Evolutionary conservation across 23 tunicate species (phyloP).

Genomic region (Corella eumyota): DNA sequence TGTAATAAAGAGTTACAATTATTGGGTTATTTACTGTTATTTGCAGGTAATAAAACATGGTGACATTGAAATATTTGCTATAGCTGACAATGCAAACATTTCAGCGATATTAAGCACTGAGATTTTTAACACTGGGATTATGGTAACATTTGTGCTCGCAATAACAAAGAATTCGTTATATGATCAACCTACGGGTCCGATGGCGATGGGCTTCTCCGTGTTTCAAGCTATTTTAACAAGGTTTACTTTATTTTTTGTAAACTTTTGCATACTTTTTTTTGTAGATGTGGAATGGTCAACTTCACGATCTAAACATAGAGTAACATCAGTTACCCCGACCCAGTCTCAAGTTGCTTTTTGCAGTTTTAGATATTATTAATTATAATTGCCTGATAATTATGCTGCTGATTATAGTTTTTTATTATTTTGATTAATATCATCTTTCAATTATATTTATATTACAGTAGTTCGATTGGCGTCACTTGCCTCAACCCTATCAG

Average conservation of each 20-base stretch:
- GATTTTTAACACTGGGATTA: conserved; percentile 51
- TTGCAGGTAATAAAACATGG: conserved; percentile 13
- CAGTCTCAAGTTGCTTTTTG: too few relatives aligned
- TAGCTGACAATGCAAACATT: conserved; percentile 9
- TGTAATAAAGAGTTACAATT: too few relatives aligned
- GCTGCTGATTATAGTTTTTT: too few relatives aligned
- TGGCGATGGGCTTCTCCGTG: conserved; percentile 79
- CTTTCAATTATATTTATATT: background rate
- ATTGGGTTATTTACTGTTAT: too few relatives aligned
- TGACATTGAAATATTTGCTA: conserved; percentile 3
- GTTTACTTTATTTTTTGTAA: too few relatives aligned
- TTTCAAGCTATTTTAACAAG: conserved; percentile 75
- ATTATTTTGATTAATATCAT: too few relatives aligned
- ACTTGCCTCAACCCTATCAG: conserved; percentile 56
- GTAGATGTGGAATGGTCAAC: too few relatives aligned
- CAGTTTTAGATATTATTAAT: too few relatives aligned
- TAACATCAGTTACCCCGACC: too few relatives aligned
- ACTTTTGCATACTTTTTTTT: too few relatives aligned
- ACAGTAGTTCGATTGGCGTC: conserved; percentile 50
- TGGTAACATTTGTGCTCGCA: conserved; percentile 53
- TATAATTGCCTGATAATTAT: too few relatives aligned
- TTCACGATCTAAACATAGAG: too few relatives aligned
- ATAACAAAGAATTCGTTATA: conserved; percentile 51
- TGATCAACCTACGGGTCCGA: conserved; percentile 61
- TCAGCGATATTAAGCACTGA: conserved; percentile 43